A percentile compares a stretch with the other conserved stretches of the same genome.
Evolutionary conservation across 2,797 vertebrate species (phyloP).

Genomic region (Gymnocypris eckloni): DNA sequence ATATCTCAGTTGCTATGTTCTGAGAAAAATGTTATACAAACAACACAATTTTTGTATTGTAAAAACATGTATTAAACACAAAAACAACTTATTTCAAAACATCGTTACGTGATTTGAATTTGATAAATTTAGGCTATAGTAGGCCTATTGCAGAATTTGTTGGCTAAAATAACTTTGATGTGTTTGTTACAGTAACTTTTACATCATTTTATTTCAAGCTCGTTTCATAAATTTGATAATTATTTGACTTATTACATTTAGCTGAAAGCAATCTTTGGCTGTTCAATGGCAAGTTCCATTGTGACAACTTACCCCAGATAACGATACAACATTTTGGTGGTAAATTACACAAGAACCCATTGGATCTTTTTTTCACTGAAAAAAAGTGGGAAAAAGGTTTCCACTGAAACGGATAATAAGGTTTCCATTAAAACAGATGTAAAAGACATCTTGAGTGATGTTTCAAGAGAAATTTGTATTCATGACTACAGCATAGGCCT

Average conservation of each 20-base stretch:
- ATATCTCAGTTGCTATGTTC: background rate
- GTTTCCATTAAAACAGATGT: constrained; percentile 1
- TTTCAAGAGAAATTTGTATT: background rate
- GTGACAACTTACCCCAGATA: background rate
- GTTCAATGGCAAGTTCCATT: background rate
- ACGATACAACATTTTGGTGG: background rate
- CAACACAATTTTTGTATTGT: background rate
- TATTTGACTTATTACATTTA: background rate
- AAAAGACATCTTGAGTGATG: background rate
- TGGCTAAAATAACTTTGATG: background rate
- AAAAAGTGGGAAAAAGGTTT: background rate
- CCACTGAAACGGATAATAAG: background rate
- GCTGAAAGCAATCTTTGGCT: background rate
- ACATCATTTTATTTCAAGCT: background rate
- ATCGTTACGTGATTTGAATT: background rate
- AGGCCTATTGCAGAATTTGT: background rate
- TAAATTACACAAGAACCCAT: background rate
- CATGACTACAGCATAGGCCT: background rate
- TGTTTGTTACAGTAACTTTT: background rate
- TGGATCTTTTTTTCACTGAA: background rate
- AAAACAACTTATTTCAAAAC: background rate
- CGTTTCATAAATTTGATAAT: background rate
- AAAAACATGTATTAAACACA: background rate
- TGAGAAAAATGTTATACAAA: background rate
- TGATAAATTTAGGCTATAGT: background rate